These are phyloP conservation scores for Drosophila nebulosa DNA, from an alignment of 1,140 invertebrate genomes.

Conservation along the genomic window DNA sequence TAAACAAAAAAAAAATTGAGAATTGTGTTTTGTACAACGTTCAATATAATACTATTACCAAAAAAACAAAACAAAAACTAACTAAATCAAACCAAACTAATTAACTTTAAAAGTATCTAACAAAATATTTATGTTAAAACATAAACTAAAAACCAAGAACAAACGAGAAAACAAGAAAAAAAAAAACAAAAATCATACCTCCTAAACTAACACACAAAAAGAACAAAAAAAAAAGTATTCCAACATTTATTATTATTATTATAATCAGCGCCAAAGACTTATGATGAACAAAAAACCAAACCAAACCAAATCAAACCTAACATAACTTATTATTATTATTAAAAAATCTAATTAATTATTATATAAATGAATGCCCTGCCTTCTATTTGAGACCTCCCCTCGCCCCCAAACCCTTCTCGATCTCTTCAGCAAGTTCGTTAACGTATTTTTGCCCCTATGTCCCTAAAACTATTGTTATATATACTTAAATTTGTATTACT, in stretches of 20 bases:
- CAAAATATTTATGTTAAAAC: neutral
- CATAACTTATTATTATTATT: neutral
- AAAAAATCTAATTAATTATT: neutral
- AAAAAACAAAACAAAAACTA: conserved; percentile 19
- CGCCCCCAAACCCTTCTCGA: neutral
- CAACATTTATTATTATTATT: conserved; percentile 27
- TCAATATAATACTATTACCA: conserved; percentile 25
- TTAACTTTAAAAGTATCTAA: conserved; percentile 65
- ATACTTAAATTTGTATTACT: conserved; percentile 22
- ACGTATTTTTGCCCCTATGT: conserved; percentile 1
- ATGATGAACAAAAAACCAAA: conserved; percentile 37
- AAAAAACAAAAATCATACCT: conserved; percentile 17
- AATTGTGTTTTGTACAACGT: conserved; percentile 51
- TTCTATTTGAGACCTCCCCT: conserved; percentile 32
- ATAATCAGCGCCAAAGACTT: conserved; percentile 76
- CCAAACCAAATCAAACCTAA: neutral
- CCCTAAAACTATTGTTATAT: conserved; percentile 39
- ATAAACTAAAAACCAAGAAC: conserved; percentile 37
- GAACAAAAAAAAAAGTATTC: conserved; percentile 13
- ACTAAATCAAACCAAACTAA: conserved; percentile 30
- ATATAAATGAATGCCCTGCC: conserved; percentile 28
- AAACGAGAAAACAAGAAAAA: neutral
- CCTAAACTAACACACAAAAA: conserved; percentile 19
- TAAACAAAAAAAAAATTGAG: conserved; percentile 10
- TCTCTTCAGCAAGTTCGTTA: neutral